Base-by-base conservation (phyloP, 2,888 invertebrate species). In the Anthrax anthrax region DNA sequence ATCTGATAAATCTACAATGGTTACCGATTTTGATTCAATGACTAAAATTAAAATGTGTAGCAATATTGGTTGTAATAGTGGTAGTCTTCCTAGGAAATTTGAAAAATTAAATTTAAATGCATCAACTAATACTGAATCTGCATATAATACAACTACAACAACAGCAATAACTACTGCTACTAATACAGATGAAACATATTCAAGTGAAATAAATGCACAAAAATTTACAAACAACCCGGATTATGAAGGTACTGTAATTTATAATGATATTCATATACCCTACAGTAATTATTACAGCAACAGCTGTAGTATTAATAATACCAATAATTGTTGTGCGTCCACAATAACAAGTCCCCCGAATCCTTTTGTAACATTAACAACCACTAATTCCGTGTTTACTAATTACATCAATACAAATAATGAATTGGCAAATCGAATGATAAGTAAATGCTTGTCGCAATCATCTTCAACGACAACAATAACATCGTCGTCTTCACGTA, bases 371-470 rank as follows among this genome's bases (percentile, higher is more conserved):
- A 39, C 27, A 29, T 13, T 43, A 17, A 37, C 43, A 27, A 36
- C 32, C 14, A 43, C 39, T 13, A 43, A 9, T 27, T 40, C 39
- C 39, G 37, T 37, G n/a, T 12, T 37, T 27, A 39, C 29, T 18
- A 46, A 37, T 46, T 42, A 42, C 46, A 42, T 12, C 12, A 27
- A 8, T 8, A 27, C 23, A 12, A 32, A 36, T 23, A 13, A 19
- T 14, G 13, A 46, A 36, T 36, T 41, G 27, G 9, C 41, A 40
- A 27, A 10, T 39, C 46, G 18, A 18, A 34, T 18, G 34, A 44
- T 45, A 38, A 48, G 37, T 37, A 47, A 47, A 41, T 47, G 47
- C 27, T 32, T 47, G 40, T 45, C 45, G 13, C 45, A 44, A 42
- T 47, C 47, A 40, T 50, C 48, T 17, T 46, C 39, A 9, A 37